These are phyloP conservation scores for Clepsis dumicolana DNA, from an alignment of 2,888 invertebrate species.

Conservation along the genomic window DNA sequence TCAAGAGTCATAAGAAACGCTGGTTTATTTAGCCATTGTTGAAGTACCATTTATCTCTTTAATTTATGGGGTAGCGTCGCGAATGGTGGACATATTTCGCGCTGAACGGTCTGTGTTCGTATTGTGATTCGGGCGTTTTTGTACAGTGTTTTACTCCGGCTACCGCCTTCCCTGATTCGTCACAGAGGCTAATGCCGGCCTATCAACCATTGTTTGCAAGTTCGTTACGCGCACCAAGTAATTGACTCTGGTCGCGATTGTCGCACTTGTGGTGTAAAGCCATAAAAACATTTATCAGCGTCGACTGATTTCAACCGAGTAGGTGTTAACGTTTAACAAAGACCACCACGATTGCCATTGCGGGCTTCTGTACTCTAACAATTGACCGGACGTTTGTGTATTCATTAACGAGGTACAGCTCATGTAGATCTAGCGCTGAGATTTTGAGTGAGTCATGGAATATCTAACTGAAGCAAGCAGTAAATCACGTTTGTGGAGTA, in stretches of 20 bases:
- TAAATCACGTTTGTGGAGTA: conserved; percentile 38
- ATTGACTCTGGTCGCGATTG: conserved; percentile 75
- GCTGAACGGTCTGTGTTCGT: conserved; percentile 56
- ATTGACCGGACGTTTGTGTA: conserved; percentile 59
- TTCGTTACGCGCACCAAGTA: conserved; percentile 70
- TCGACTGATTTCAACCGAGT: conserved; percentile 53
- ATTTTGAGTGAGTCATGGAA: conserved; percentile 44
- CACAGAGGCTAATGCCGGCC: conserved; percentile 66
- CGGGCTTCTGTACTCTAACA: conserved; percentile 63
- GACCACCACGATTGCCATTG: conserved; percentile 67
- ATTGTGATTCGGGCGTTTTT: conserved; percentile 48
- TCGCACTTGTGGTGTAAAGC: conserved; percentile 67
- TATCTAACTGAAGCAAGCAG: conserved; percentile 33
- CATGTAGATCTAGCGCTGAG: conserved; percentile 36
- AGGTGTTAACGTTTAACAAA: conserved; percentile 73
- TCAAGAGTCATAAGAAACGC: conserved; percentile 77
- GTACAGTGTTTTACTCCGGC: conserved; percentile 45
- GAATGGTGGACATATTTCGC: conserved; percentile 78
- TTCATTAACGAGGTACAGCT: conserved; percentile 51
- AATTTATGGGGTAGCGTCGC: conserved; percentile 82
- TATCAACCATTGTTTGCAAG: conserved; percentile 73
- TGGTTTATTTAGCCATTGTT: conserved; percentile 84
- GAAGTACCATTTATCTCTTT: conserved; percentile 81
- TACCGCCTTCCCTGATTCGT: conserved; percentile 69
- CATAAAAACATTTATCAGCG: conserved; percentile 74